Evolutionary conservation across 2,888 invertebrate genomes (phyloP), one percentile per base, ranked within the genome.

Genomic region (Hydroisotoma schaefferi): DNA sequence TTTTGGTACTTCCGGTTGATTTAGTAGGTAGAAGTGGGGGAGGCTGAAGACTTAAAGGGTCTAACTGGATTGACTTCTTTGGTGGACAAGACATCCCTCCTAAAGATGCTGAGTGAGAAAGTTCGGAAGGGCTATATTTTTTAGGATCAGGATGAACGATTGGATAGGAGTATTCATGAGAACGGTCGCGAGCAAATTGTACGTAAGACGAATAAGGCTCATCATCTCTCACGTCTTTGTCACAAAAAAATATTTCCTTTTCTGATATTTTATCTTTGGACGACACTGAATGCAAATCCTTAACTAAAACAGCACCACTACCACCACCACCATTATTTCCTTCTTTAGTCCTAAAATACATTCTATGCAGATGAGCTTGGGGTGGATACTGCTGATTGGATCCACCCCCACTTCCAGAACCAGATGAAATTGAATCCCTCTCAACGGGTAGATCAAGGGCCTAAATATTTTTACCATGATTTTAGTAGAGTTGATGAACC

Each of bases 121-220:
- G 60, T 55, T 61, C 61, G 49, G 67, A 67, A 57, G 65, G 64
- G 53, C 61, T 64, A 55, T 61, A 62, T 61, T 65, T 61, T 65
- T 65, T 68, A 22, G 62, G 55, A 52, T 67, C 61, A 28, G 70
- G 68, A 37, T 73, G 78, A 70, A 87, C 83, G 65, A 84, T 82
- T 0, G 92, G 91, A 78, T 94, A 93, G 73, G 88, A 86, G 79
- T 93, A 94, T 73, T 94, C 93, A 77, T 91, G 91, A 47, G 87
- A 73, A 59, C 73, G 73, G 60, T 75, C 74, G 37, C 61, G 58
- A 10, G 75, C 85, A 70, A 92, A 81, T 75, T 90, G 88, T 62
- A 93, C 91, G 76, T 92, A 91, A 27, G 90, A 87, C 33, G 72
- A 72, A 52, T 69, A 74, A 54, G 60, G 65, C 54, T 73, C 72